Conservation (phyloP, 2,113 vertebrate genomes). For the Callipepla californica region DNA sequence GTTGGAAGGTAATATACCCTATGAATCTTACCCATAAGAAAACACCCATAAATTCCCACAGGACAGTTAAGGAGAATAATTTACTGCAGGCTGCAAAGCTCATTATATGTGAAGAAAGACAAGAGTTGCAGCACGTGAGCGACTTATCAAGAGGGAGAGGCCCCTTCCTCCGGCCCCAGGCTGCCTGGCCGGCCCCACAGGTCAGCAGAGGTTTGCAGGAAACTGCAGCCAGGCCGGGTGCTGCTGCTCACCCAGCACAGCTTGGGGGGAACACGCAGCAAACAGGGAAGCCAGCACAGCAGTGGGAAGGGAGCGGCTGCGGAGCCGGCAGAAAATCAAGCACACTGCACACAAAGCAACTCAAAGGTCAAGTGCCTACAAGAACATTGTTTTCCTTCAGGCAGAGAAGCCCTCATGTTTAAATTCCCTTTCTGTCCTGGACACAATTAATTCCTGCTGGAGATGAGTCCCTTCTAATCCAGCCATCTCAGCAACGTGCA, state of each 20-base stretch:
- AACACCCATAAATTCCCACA: neutral
- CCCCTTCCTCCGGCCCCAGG: neutral
- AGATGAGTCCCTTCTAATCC: neutral
- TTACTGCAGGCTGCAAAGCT: neutral
- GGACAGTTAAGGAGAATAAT: neutral
- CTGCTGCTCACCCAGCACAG: neutral
- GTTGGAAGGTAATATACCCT: neutral
- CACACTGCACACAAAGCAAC: fast-evolving
- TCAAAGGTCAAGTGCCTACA: conserved; percentile 14
- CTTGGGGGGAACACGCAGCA: neutral
- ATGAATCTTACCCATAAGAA: neutral
- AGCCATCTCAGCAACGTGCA: neutral
- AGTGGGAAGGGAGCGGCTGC: neutral
- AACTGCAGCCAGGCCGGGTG: conserved; percentile 1
- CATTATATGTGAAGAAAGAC: neutral
- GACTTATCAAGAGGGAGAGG: neutral
- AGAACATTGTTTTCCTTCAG: neutral
- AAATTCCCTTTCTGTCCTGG: neutral
- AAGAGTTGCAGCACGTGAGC: neutral
- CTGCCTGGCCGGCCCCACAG: conserved; percentile 3
- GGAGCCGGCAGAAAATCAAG: neutral
- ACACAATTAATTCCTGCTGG: neutral
- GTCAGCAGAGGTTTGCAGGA: conserved; percentile 50
- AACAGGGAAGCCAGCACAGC: neutral
- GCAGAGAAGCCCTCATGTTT: neutral